Evolutionary conservation across 2,888 invertebrate species (phyloP), one percentile per base, ranked within the genome.

Genomic region (Leucophenga montana): DNA sequence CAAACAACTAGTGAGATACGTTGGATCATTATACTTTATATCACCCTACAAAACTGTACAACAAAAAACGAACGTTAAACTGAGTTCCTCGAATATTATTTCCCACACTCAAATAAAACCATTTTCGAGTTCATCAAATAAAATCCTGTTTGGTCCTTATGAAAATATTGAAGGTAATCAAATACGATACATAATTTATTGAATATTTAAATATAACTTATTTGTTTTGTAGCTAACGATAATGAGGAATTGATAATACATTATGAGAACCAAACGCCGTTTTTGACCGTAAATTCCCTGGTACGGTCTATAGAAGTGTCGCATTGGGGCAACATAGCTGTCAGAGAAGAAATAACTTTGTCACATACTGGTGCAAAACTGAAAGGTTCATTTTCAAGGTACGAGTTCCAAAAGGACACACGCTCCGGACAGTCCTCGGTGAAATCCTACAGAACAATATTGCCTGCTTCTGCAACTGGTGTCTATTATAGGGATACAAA

Each of bases 241-340:
- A 88, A 90, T 75, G 92, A 94, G 77, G 92, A 93, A 76, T 87
- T 98, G 78, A 90, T 90, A 53, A 90, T 99, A 46, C 99, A 99
- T 88, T 98, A 94, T 87, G 99, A 98, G 89, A 99, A 98, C 88
- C 97, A 98, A 87, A 92, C 95, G 53, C 98, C 99, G 39, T 99
- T 99, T 89, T 89, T 99, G 76, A 96, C 96, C n/a, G 96, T 98
- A 0, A 95, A 95, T 0, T 91, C 92, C 59, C 88, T 99, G 77
- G 95, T 95, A 79, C 92, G 99, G 64, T 90, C 93, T 0, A 95
- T 99, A 81, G 99, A 99, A 90, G 93, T 99, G 1, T 99, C 99
- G 0, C 99, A 99, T 88, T 99, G 99, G 99, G 99, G 99, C 9
- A 98, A 99, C 85, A 96, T 99, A 82, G 99, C 99, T 22, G 92